phyloP scores from a whole-genome alignment of 2,113 vertebrate genomes.

The Pagrus major region DNA sequence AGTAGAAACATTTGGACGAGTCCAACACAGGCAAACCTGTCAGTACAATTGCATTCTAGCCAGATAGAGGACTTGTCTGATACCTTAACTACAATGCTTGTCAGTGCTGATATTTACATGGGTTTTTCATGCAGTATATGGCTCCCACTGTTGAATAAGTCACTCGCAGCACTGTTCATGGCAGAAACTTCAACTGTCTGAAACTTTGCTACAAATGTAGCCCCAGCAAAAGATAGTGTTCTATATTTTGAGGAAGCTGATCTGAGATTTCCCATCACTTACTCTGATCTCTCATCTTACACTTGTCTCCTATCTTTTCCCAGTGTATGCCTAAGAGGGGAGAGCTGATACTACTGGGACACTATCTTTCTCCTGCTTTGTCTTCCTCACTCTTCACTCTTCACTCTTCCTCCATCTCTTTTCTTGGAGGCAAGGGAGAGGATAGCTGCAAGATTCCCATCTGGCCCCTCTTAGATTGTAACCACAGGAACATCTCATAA shows the following conservation, averaged over 20 bases:
- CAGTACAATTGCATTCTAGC: conserved; percentile 44
- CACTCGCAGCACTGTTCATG: conserved; percentile 29
- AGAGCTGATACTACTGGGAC: conserved; percentile 18
- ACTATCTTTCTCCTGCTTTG: conserved; percentile 11
- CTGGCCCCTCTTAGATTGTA: conserved; percentile 51
- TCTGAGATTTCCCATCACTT: conserved; percentile 41
- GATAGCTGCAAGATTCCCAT: conserved; percentile 45
- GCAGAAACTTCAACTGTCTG: conserved; percentile 21
- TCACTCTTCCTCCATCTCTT: conserved; percentile 28
- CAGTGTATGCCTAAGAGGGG: conserved; percentile 31
- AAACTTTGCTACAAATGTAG: conserved; percentile 30
- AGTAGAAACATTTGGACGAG: conserved; percentile 53
- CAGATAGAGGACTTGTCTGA: conserved; percentile 34
- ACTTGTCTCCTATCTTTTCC: conserved; percentile 22
- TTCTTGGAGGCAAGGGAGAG: conserved; percentile 21
- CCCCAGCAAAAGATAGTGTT: conserved; percentile 16
- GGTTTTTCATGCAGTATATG: conserved; percentile 26
- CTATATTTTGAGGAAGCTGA: conserved; percentile 46
- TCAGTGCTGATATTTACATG: conserved; percentile 58
- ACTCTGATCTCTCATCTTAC: conserved; percentile 37
- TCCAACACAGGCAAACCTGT: conserved; percentile 54
- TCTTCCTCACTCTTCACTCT: conserved; percentile 19
- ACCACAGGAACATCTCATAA: conserved; percentile 70
- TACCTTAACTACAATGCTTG: conserved; percentile 45
- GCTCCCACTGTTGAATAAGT: conserved; percentile 16